phyloP scores from a whole-genome alignment of 1,140 invertebrate genomes.

The Drosophila neocordata region DNA sequence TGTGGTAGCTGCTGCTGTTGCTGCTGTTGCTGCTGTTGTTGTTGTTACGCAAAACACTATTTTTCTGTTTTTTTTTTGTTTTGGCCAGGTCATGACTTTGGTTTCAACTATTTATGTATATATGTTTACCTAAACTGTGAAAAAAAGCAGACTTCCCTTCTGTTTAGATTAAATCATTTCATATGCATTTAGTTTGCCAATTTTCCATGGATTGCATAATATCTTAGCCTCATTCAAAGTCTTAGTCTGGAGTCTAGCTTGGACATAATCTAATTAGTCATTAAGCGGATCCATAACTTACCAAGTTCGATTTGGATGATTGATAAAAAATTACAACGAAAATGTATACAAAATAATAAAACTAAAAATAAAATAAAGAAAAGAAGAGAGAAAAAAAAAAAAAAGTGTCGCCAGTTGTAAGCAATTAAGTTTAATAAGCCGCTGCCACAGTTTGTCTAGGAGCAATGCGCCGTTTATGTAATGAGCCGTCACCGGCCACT shows the following conservation, averaged over 20 bases:
- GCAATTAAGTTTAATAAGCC: constrained; percentile 57
- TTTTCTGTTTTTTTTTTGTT: constrained; percentile 13
- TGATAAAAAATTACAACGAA: constrained; percentile 8
- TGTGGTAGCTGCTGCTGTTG: constrained; percentile 13
- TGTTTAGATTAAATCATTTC: neutral
- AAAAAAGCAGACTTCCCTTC: neutral
- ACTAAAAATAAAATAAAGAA: constrained; percentile 9
- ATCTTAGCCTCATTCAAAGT: too few relatives aligned
- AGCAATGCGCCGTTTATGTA: constrained; percentile 71
- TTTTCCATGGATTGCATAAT: neutral
- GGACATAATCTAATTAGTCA: neutral
- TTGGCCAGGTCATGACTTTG: constrained; percentile 60
- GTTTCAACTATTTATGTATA: neutral
- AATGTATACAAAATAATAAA: constrained; percentile 19
- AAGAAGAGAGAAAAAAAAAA: constrained; percentile 26
- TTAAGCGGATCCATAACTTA: constrained; percentile 5
- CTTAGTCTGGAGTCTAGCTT: neutral
- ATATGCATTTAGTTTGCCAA: neutral
- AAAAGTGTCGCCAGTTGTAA: constrained; percentile 45
- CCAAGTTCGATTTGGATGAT: constrained; percentile 6
- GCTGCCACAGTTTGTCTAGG: constrained; percentile 8
- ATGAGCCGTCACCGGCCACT: constrained; percentile 48
- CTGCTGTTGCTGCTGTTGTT: constrained; percentile 19
- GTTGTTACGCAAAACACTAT: constrained; percentile 68
- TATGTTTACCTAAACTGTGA: too few relatives aligned